Evolutionary conservation across 2,113 vertebrate genomes (phyloP), one percentile per base, ranked within the genome.

Genomic region (Axis porcinus): DNA sequence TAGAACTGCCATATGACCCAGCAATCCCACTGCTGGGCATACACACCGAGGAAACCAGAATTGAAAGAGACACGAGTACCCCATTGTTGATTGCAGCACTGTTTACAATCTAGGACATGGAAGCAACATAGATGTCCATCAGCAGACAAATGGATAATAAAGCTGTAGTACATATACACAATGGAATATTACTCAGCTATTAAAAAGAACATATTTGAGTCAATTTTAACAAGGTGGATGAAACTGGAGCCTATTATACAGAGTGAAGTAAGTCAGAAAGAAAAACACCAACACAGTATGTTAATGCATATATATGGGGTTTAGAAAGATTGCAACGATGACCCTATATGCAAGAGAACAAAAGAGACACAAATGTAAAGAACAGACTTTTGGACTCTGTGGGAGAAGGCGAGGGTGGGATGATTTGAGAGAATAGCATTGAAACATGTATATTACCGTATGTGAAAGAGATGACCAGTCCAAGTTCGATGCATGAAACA

Each of bases 1-100:
- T 36, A 21, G n/a, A 36, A 36, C 64, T 70, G n/a, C 64, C n/a
- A 1, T 70, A 70, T 11, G 9, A 70, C n/a, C n/a, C 64, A 36
- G n/a, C 4, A 70, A 36, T 70, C n/a, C 64, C 17, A 36, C n/a
- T 21, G 64, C 17, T 70, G 64, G 64, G 3, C n/a, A 36, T 36
- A 70, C n/a, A 36, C n/a, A 70, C n/a, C 1, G 1, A 3, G 64
- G 9, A 70, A 70, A 70, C 17, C 33, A 36, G 64, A 70, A 21
- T 0, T 36, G n/a, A 70, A 36, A 70, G n/a, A 36, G 64, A 70
- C 64, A 19, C 0, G 9, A 36, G 64, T 36, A 70, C n/a, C n/a
- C n/a, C 64, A 21, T 0, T 36, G n/a, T 70, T 70, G 17, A 36
- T 70, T 0, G 4, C n/a, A 36, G n/a, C 8, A 21, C 64, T 36